These are phyloP conservation scores for Pristionchus fissidentatus DNA, from an alignment of 2,888 invertebrate species.

Conservation along the genomic window DNA sequence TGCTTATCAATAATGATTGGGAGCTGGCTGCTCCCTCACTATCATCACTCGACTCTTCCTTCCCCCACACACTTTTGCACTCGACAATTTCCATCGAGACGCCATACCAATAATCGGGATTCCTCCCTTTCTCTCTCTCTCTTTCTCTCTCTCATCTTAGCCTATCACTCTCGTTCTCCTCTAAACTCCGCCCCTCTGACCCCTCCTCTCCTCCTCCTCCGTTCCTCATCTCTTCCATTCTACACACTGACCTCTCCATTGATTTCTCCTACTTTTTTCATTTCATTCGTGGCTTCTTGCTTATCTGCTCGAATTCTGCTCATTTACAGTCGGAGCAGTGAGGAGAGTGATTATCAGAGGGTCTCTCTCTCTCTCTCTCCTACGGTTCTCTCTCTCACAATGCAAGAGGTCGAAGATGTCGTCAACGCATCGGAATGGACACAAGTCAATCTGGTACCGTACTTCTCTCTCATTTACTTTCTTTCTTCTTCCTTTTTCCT, in stretches of 20 bases:
- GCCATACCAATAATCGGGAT: not conserved
- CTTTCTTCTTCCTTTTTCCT: not conserved
- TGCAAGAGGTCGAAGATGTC: not conserved
- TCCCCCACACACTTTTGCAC: not conserved
- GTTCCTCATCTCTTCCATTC: not conserved
- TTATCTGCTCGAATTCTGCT: conserved; percentile 29
- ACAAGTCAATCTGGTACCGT: not conserved
- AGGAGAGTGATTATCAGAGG: conserved; percentile 36
- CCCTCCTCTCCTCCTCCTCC: not conserved
- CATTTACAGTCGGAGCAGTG: conserved; percentile 32
- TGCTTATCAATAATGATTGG: conserved; percentile 43
- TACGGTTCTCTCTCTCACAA: not conserved
- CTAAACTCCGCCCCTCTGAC: conserved; percentile 34
- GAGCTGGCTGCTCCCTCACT: conserved; percentile 40
- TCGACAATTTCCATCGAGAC: not conserved
- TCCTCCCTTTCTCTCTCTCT: not conserved
- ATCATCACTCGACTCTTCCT: conserved; percentile 11
- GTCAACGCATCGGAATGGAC: not conserved
- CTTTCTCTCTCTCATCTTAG: conserved; percentile 1
- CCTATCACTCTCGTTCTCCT: conserved; percentile 10
- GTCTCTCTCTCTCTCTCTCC: not conserved
- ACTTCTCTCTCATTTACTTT: not conserved
- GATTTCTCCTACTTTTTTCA: conserved; percentile 15
- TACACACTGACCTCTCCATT: not conserved
- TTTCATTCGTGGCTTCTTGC: not conserved